Evolutionary conservation across 2,888 invertebrate species (phyloP).

Genomic region (Cantharis nigra): DNA sequence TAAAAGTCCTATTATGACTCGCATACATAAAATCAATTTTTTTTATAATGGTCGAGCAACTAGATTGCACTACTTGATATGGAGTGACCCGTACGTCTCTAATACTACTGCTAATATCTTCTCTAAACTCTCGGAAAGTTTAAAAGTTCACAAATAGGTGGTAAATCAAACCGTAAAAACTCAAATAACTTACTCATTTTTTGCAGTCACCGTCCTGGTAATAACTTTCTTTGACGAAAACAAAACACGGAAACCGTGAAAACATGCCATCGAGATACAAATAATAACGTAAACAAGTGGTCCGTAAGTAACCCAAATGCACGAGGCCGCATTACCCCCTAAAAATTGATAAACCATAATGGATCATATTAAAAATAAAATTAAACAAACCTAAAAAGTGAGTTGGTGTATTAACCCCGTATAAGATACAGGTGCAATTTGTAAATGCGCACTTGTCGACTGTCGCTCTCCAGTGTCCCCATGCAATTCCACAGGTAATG

Average conservation of each 20-base stretch:
- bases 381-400: conserved; percentile 58
- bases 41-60: too few relatives aligned
- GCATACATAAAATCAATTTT: too few relatives aligned
- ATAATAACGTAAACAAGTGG: conserved; percentile 67
- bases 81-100: too few relatives aligned
- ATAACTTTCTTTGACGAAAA: conserved; percentile 47
- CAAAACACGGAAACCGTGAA: conserved; percentile 69
- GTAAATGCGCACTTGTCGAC: conserved; percentile 68
- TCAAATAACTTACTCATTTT: conserved; percentile 48
- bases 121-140: neutral
- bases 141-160: neutral
- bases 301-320: conserved; percentile 71
- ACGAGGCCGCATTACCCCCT: conserved; percentile 69
- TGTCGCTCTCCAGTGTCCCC: conserved; percentile 71
- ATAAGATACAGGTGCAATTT: conserved; percentile 72
- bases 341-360: conserved; percentile 33
- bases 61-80: too few relatives aligned
- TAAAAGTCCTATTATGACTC: too few relatives aligned
- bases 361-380: neutral
- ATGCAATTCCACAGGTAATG: conserved; percentile 65
- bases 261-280: conserved; percentile 66
- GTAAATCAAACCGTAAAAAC: neutral
- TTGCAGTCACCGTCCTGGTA: conserved; percentile 49
- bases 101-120: too few relatives aligned
- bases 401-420: conserved; percentile 64